These are phyloP conservation scores for Anisognathus igniventris DNA, from an alignment of 2,797 vertebrate species.

Conservation along the genomic window DNA sequence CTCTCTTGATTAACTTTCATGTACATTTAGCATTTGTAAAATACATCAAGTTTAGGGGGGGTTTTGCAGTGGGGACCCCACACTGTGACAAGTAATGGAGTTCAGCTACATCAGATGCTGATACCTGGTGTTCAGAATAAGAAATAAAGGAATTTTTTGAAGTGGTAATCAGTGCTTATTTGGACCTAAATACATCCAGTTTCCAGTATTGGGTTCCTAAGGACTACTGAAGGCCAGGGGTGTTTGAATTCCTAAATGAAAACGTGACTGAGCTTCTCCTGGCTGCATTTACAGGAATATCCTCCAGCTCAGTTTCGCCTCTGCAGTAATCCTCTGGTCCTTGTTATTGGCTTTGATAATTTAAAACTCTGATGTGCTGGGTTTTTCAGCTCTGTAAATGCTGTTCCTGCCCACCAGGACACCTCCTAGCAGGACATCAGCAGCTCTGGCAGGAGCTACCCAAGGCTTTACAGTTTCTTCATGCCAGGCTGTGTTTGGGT, in stretches of 20 bases:
- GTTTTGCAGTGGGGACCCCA: background rate
- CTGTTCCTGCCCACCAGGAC: background rate
- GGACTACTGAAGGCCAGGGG: background rate
- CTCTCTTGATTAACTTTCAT: background rate
- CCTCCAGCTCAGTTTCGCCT: background rate
- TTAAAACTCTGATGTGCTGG: background rate
- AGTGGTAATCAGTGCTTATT: background rate
- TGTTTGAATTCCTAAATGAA: background rate
- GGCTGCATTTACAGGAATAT: background rate
- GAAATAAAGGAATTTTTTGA: background rate
- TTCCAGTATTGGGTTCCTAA: background rate
- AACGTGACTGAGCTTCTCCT: background rate
- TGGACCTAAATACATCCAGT: background rate
- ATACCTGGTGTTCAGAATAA: background rate
- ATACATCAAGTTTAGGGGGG: background rate
- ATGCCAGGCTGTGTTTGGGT: fast-evolving
- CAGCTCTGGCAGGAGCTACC: background rate
- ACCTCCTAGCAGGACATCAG: background rate
- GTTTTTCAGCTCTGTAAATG: background rate
- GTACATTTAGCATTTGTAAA: background rate
- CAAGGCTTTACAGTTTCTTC: background rate
- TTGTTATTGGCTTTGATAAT: background rate
- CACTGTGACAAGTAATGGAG: background rate
- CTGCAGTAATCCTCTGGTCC: background rate
- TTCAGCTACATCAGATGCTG: background rate